Evolutionary conservation across 2,797 vertebrate genomes (phyloP), one percentile per base, ranked within the genome.

Genomic region (Sebastes steindachneri): DNA sequence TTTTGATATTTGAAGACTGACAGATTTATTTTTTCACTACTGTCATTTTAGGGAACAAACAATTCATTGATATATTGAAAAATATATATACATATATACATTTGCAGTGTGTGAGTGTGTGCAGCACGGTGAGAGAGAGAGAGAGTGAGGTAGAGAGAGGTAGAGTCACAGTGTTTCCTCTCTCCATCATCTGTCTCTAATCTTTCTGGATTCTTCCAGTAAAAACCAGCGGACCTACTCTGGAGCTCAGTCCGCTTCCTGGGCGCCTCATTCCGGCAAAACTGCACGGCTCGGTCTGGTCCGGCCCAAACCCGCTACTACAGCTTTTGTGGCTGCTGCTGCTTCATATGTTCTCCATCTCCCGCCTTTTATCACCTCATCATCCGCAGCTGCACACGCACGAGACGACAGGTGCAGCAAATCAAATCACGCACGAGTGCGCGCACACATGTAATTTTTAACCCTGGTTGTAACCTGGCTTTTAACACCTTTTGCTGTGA

Each of bases 191-290:
- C n/a, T 55, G 60, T 62, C 45, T 68, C 19, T 45, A 3, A 53
- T 58, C 31, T 45, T 35, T 80, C 53, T 74, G 28, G 35, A 82
- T 68, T 45, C 28, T 57, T 73, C 57, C 68, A 68, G 35, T 37
- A 4, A 45, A 54, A 79, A 28, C 4, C 54, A 62, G 71, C 45
- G 4, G 53, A 51, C 25, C 37, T 31, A 2, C 7, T 7, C 54
- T 12, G 29, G 35, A 80, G 45, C 21, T 67, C 60, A 60, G 3
- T 5, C 66, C 19, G 45, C 41, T 60, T 31, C 9, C 55, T 37
- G 33, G 4, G 25, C 45, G 17, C 65, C 15, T n/a, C 65, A 51
- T 48, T 5, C 31, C 26, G 67, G 25, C 17, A 3, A 21, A 35
- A 21, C 14, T 62, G 35, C n/a, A 19, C 17, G 0, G 28, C 2